Conservation (phyloP, 2,888 invertebrate species). For the Luperina testacea region DNA sequence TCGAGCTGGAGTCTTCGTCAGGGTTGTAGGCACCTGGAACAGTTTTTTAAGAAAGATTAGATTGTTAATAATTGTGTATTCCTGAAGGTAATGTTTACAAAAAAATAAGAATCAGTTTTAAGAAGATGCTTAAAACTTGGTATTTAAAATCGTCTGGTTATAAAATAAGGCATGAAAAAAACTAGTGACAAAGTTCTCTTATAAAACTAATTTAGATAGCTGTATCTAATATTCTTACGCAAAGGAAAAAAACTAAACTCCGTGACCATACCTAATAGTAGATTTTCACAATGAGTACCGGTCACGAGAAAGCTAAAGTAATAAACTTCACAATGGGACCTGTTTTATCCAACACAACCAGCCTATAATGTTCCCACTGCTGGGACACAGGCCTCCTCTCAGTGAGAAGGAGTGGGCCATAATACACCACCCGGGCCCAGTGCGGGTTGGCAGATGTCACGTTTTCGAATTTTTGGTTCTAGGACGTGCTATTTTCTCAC, state of each 20-base stretch:
- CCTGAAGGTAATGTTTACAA: neutral
- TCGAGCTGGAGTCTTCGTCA: conserved; percentile 75
- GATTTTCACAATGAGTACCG: neutral
- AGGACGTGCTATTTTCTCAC: neutral
- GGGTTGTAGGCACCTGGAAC: conserved; percentile 85
- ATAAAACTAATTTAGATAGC: neutral
- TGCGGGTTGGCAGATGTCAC: neutral
- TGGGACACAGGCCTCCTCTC: neutral
- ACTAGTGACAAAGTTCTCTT: neutral
- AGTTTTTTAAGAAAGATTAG: neutral
- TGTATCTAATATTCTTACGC: neutral
- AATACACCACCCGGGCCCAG: neutral
- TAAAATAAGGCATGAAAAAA: neutral
- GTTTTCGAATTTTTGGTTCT: neutral
- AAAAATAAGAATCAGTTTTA: neutral
- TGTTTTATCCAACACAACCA: neutral
- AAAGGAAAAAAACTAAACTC: neutral
- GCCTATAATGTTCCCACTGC: neutral
- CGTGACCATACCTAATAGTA: neutral
- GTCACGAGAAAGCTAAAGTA: neutral
- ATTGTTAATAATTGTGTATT: neutral
- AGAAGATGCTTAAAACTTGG: neutral
- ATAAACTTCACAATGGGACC: neutral
- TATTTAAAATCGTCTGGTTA: neutral
- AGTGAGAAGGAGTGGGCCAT: fast-evolving